A percentile compares a stretch with the other conserved stretches of the same genome.
Conservation (phyloP, 2,113 vertebrate genomes). For the Pardalotus punctatus region DNA sequence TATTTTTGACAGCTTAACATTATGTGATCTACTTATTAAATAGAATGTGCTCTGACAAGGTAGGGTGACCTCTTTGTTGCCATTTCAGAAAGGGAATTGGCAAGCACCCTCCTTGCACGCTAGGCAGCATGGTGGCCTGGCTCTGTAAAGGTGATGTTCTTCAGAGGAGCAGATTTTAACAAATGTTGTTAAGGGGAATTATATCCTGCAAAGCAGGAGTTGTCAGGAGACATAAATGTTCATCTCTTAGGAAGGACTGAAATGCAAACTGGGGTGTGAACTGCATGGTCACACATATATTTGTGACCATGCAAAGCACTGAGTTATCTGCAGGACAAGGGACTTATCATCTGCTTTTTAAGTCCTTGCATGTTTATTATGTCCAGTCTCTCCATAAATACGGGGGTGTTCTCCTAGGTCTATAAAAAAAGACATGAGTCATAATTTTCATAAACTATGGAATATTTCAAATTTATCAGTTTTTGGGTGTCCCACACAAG, state of each 20-base stretch:
- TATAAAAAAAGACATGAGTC: conserved; percentile 27
- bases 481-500: conserved; percentile 46
- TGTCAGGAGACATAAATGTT: not conserved
- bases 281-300: not conserved
- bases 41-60: not conserved
- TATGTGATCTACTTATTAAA: not conserved
- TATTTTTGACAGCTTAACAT: not conserved
- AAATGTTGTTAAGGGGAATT: not conserved
- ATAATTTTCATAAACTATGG: conserved; percentile 33
- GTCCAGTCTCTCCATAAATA: not conserved
- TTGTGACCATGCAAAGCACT: not conserved
- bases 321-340: not conserved
- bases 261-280: not conserved
- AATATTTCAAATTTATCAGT: conserved; percentile 1
- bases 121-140: not conserved
- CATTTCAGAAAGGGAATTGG: not conserved
- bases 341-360: not conserved
- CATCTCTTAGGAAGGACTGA: not conserved
- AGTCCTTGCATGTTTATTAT: not conserved
- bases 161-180: not conserved
- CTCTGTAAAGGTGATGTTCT: not conserved
- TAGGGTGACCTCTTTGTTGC: not conserved
- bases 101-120: not conserved
- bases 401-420: not conserved
- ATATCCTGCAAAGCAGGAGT: not conserved